phyloP scores from a whole-genome alignment of 2,113 vertebrate genomes.

The Ceuthmochares aereus region DNA sequence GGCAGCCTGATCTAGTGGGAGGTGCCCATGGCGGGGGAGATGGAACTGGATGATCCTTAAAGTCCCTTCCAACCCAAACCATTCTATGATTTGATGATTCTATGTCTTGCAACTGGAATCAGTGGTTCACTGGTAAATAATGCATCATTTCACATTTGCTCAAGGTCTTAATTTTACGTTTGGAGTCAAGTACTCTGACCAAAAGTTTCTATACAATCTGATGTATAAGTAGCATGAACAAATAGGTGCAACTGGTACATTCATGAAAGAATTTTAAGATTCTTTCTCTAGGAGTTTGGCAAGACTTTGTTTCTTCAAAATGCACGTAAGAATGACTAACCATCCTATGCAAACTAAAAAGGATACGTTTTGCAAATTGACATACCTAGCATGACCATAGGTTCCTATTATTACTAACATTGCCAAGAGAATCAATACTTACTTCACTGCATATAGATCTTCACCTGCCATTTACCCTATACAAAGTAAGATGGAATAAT shows the following conservation, averaged over 20 bases:
- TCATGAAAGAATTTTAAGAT: not conserved
- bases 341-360: not conserved
- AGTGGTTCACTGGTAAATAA: not conserved
- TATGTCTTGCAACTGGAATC: no score
- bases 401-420: not conserved
- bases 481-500: not conserved
- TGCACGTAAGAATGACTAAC: not conserved
- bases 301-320: not conserved
- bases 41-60: no score
- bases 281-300: not conserved
- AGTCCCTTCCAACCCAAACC: no score
- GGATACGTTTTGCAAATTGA: not conserved
- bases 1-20: no score
- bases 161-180: fast-evolving
- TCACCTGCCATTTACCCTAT: not conserved
- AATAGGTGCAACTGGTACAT: not conserved
- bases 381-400: not conserved
- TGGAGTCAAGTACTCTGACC: not conserved
- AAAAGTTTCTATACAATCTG: not conserved
- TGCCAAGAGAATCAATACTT: not conserved
- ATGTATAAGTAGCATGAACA: not conserved
- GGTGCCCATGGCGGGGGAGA: no score
- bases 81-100: no score
- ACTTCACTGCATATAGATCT: not conserved
- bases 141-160: fast-evolving